Conservation (phyloP, 1,140 invertebrate species). For the Drosophila nigrodunni region DNA sequence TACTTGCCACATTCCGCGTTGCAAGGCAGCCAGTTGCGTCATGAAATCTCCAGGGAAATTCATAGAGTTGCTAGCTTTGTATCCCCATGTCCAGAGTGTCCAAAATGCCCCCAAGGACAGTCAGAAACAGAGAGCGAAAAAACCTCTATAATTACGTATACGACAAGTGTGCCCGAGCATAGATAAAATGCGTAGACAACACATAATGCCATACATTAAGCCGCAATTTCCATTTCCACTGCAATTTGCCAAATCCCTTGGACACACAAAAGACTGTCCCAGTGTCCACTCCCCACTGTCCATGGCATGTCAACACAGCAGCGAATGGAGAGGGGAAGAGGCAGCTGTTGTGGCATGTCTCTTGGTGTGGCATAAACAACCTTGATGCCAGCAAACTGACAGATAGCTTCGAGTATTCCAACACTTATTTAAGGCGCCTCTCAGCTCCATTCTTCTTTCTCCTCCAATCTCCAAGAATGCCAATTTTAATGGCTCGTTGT, state of each 20-base stretch:
- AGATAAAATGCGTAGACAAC: slow-evolving; percentile 64
- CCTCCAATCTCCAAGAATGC: neutral
- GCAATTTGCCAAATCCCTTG: neutral
- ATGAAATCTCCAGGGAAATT: slow-evolving; percentile 57
- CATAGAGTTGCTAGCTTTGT: slow-evolving; percentile 46
- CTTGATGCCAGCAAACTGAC: slow-evolving; percentile 47
- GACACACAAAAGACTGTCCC: slow-evolving; percentile 24
- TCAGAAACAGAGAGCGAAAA: neutral
- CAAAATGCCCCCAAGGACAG: slow-evolving; percentile 59
- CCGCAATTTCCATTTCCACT: slow-evolving; percentile 16
- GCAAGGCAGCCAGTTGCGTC: neutral
- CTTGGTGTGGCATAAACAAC: slow-evolving; percentile 63
- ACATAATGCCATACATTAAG: slow-evolving; percentile 57
- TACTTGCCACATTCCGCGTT: slow-evolving; percentile 6
- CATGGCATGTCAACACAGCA: slow-evolving; percentile 59
- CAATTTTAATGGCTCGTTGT: slow-evolving; percentile 21
- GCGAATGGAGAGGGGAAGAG: too few species aligned
- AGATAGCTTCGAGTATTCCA: slow-evolving; percentile 7
- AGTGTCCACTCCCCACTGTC: neutral
- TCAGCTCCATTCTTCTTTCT: neutral
- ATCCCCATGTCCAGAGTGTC: too few species aligned
- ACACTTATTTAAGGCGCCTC: slow-evolving; percentile 57
- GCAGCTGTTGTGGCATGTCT: slow-evolving; percentile 8
- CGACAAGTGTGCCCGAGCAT: slow-evolving; percentile 38
- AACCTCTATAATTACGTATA: slow-evolving; percentile 56